Evolutionary conservation across 2,888 invertebrate genomes (phyloP), one percentile per base, ranked within the genome.

Genomic region (Folsomia manolachei): DNA sequence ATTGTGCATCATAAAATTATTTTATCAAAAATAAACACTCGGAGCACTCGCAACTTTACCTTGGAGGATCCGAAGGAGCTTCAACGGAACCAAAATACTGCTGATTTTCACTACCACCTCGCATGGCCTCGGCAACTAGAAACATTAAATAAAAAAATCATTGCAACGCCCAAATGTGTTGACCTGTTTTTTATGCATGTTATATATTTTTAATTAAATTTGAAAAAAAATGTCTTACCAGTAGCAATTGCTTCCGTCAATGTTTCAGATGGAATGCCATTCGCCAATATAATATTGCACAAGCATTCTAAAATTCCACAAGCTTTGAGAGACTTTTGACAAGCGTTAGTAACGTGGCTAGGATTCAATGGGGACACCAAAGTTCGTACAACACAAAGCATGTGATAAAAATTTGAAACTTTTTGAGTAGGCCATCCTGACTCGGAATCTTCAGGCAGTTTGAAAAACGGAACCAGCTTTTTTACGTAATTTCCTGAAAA

Each of bases 191-290:
- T n/a, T n/a, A n/a, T n/a, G n/a, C n/a, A n/a, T n/a, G n/a, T n/a
- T n/a, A n/a, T n/a, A n/a, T n/a, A n/a, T 39, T 39, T 39, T 39
- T 39, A 39, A 39, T 39, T 39, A 39, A 4, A 14, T 39, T 39
- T n/a, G n/a, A n/a, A n/a, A n/a, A n/a, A n/a, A n/a, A n/a, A n/a
- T n/a, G n/a, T n/a, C n/a, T n/a, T n/a, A n/a, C n/a, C n/a, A n/a
- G n/a, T 39, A 82, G 91, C 95, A 76, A 99, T 97, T 0, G 95
- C 95, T 87, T 97, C 97, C 0, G 96, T 95, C 63, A 98, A 86
- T 65, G 98, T 94, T 83, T 98, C 96, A 0, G 95, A 95, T 0
- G 98, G 97, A 0, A 98, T 95, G 0, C 97, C 97, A 82, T 91
- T 93, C 0, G 96, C 93, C 94, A 99, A 95, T 61, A 99, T 84